Conservation (phyloP, 2,797 vertebrate genomes). For the Chiroxiphia lanceolata region DNA sequence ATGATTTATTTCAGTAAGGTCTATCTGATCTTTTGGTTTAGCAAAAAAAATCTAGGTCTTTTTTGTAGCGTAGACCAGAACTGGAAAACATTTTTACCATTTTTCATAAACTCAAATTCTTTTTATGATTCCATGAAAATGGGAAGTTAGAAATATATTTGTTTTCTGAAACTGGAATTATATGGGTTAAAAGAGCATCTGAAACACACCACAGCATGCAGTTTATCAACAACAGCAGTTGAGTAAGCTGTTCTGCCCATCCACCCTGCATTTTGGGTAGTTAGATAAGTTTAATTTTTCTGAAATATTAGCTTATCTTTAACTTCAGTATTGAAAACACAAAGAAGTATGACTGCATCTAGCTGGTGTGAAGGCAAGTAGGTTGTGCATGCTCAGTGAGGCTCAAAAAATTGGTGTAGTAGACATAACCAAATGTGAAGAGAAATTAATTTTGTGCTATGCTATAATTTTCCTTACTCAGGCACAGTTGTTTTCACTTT, state of each 20-base stretch:
- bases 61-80: background rate
- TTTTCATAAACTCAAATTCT: background rate
- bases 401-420: background rate
- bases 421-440: background rate
- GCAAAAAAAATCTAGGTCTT: background rate
- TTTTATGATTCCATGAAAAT: background rate
- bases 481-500: background rate
- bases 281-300: background rate
- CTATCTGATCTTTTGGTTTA: background rate
- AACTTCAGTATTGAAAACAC: background rate
- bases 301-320: background rate
- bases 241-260: background rate
- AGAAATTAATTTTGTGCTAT: background rate
- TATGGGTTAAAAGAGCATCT: background rate
- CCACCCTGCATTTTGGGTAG: background rate
- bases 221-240: background rate
- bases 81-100: background rate
- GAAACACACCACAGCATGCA: background rate
- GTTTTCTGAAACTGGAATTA: background rate
- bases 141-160: background rate
- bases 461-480: background rate
- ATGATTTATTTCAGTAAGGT: background rate
- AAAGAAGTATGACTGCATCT: background rate
- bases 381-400: background rate
- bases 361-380: background rate